phyloP scores from a whole-genome alignment of 2,888 invertebrate species.

The Tachina fera region DNA sequence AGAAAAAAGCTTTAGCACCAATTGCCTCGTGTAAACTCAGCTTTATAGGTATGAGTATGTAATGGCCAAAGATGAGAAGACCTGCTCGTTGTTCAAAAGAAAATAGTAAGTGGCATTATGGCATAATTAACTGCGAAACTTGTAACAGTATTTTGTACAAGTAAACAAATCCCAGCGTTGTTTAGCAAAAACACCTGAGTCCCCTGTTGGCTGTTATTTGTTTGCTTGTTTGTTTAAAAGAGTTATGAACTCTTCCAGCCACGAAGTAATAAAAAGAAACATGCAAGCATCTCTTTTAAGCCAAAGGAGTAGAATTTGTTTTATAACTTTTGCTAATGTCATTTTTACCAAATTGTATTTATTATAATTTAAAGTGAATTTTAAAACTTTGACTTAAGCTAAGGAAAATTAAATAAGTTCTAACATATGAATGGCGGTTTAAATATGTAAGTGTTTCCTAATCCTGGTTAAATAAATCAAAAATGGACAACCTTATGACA shows the following conservation, averaged over 20 bases:
- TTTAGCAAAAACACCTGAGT: slow-evolving; percentile 66
- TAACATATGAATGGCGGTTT: no score
- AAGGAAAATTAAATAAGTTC: background rate
- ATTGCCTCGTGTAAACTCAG: background rate
- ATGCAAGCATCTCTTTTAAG: slow-evolving; percentile 15
- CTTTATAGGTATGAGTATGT: background rate
- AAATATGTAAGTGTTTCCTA: no score
- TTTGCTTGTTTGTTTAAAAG: slow-evolving; percentile 5
- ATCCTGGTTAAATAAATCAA: no score
- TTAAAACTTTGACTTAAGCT: background rate
- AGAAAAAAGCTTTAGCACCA: no score
- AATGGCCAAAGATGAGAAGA: background rate
- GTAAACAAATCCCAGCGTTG: slow-evolving; percentile 63
- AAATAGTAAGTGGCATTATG: slow-evolving; percentile 65
- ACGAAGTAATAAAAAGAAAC: slow-evolving; percentile 40
- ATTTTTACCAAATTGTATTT: slow-evolving; percentile 31
- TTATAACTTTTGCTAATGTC: slow-evolving; percentile 8
- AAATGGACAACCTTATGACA: no score
- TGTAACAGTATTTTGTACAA: slow-evolving; percentile 60
- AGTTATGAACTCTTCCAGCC: slow-evolving; percentile 63
- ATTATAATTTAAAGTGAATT: slow-evolving; percentile 21
- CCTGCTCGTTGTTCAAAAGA: slow-evolving; percentile 20
- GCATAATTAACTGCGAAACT: slow-evolving; percentile 71
- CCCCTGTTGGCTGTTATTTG: slow-evolving; percentile 42
- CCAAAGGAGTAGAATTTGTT: slow-evolving; percentile 14